Percentiles rank a stretch among this genome's conserved stretches.
Evolutionary conservation across 92 coral and sea anemone species (phyloP).

Genomic region (Bergia puertoricense): DNA sequence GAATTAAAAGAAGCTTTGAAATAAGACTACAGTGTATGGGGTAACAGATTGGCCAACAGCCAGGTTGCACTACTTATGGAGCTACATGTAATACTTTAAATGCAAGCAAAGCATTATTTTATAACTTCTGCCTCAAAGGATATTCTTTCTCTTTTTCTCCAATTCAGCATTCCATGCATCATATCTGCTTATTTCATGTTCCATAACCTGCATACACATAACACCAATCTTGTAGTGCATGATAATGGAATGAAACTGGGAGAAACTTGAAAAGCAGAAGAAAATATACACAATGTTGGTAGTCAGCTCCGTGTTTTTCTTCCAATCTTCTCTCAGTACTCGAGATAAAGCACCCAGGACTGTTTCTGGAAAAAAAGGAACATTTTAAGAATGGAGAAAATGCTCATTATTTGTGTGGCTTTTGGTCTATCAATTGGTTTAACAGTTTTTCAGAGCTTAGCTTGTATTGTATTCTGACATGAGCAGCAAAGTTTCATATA

Average conservation of each 20-base stretch:
- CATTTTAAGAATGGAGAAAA: not conserved
- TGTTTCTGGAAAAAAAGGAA: slow-evolving; percentile 63
- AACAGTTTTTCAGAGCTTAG: not conserved
- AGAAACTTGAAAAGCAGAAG: slow-evolving; percentile 98
- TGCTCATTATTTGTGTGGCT: too few relatives aligned
- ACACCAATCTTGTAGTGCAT: slow-evolving; percentile 96
- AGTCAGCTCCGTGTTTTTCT: slow-evolving; percentile 94
- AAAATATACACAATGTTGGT: slow-evolving; percentile 94
- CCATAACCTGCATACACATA: slow-evolving; percentile 95
- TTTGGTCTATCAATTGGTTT: not conserved
- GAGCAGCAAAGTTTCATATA: too few relatives aligned
- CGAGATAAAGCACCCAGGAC: slow-evolving; percentile 94
- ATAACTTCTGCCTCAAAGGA: slow-evolving; percentile 59
- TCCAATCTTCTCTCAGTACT: slow-evolving; percentile 94
- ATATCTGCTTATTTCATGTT: slow-evolving; percentile 85
- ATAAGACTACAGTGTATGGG: too few relatives aligned
- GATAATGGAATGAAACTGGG: slow-evolving; percentile 90
- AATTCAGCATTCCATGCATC: slow-evolving; percentile 91
- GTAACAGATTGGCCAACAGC: too few relatives aligned
- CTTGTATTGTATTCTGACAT: too few relatives aligned
- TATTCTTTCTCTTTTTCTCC: slow-evolving; percentile 89
- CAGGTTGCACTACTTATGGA: too few relatives aligned
- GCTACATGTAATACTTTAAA: too few relatives aligned
- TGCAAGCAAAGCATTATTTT: not conserved
- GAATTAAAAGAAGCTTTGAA: too few relatives aligned